These are phyloP conservation scores for Hoplodrina ambigua DNA, from an alignment of 2,888 invertebrate species.

Conservation along the genomic window DNA sequence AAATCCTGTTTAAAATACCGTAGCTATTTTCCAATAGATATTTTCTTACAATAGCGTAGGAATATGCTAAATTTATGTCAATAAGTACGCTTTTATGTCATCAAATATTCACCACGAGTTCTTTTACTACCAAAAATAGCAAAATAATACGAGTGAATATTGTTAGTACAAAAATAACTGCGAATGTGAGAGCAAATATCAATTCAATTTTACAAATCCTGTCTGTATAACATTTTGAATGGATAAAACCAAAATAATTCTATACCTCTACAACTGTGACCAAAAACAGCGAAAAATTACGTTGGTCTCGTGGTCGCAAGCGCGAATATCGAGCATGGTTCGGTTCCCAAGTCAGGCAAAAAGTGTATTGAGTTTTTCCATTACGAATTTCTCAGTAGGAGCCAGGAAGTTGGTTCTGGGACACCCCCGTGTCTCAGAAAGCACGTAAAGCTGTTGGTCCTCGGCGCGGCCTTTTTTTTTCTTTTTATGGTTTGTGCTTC, in stretches of 20 bases:
- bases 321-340: too few species aligned
- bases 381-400: too few species aligned
- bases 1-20: background rate
- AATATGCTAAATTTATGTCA: background rate
- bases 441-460: too few species aligned
- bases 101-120: slow-evolving; percentile 2
- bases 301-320: too few species aligned
- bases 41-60: background rate
- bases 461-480: too few species aligned
- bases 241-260: background rate
- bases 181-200: background rate
- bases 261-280: slow-evolving; percentile 2
- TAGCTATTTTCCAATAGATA: background rate
- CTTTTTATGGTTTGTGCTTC: too few species aligned
- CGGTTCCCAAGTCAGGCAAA: too few species aligned
- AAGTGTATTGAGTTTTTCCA: too few species aligned
- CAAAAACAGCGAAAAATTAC: slow-evolving; percentile 1
- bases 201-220: background rate
- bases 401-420: too few species aligned
- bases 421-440: too few species aligned
- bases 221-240: background rate
- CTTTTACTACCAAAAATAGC: background rate
- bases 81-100: background rate
- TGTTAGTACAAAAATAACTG: slow-evolving; percentile 2
- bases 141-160: background rate